phyloP scores from a whole-genome alignment of 2,888 invertebrate species.

The Dryobota labecula region DNA sequence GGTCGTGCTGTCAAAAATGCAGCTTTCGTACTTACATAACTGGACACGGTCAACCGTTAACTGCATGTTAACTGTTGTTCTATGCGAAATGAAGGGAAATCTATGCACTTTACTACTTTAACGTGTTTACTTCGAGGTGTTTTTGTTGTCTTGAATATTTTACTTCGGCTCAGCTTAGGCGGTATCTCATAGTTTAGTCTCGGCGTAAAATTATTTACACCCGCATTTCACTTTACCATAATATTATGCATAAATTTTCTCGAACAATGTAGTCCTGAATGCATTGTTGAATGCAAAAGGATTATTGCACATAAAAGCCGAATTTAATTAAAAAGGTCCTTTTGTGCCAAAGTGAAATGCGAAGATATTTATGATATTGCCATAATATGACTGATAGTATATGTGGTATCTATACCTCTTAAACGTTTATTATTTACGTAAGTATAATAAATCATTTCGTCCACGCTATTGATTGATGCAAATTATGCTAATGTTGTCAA shows the following conservation, averaged over 20 bases:
- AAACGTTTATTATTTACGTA: slow-evolving; percentile 30
- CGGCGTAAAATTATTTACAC: slow-evolving; percentile 50
- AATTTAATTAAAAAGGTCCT: slow-evolving; percentile 42
- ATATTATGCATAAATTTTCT: slow-evolving; percentile 44
- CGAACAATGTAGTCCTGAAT: slow-evolving; percentile 39
- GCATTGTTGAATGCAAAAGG: slow-evolving; percentile 35
- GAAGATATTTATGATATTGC: slow-evolving; percentile 11
- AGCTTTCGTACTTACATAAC: slow-evolving; percentile 66
- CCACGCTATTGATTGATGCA: slow-evolving; percentile 56
- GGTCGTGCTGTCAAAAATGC: slow-evolving; percentile 72
- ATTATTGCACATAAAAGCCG: slow-evolving; percentile 39
- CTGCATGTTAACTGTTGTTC: slow-evolving; percentile 52
- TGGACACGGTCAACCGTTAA: slow-evolving; percentile 54
- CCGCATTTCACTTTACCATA: slow-evolving; percentile 37
- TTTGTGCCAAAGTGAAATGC: slow-evolving; percentile 1
- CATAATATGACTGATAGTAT: not conserved
- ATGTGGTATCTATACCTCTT: slow-evolving; percentile 7
- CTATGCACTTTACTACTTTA: slow-evolving; percentile 27
- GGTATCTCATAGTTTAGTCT: slow-evolving; percentile 40
- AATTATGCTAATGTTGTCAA: slow-evolving; percentile 63
- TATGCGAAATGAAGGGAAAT: slow-evolving; percentile 41
- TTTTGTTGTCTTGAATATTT: slow-evolving; percentile 49
- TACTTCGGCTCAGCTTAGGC: slow-evolving; percentile 13
- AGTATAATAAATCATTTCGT: slow-evolving; percentile 54
- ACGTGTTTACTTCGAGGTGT: slow-evolving; percentile 12